Conservation (phyloP, 2,888 invertebrate genomes). For the Standfussiana lucernea region DNA sequence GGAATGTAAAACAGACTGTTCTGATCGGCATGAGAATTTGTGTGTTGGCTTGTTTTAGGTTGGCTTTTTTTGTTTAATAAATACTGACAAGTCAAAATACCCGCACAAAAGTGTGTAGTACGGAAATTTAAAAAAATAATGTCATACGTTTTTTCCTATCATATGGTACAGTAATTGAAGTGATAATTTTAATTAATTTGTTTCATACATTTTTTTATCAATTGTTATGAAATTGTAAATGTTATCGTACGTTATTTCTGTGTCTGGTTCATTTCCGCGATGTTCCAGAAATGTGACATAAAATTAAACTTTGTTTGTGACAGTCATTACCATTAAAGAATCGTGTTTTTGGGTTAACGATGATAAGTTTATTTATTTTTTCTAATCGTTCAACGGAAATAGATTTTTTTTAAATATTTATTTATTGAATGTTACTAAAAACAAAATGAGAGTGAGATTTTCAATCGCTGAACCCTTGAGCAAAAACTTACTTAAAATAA, state of each 20-base stretch:
- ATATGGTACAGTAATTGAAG: slow-evolving; percentile 29
- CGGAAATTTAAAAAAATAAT: not conserved
- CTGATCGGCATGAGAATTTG: not conserved
- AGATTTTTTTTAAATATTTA: not conserved
- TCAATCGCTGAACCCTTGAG: not conserved
- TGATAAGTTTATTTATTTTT: slow-evolving; percentile 4
- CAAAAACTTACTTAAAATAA: not conserved
- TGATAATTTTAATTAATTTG: slow-evolving; percentile 41
- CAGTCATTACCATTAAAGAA: not conserved
- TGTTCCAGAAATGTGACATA: slow-evolving; percentile 29
- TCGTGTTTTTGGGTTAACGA: slow-evolving; percentile 36
- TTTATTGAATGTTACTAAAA: not conserved
- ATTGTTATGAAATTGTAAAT: slow-evolving; percentile 39
- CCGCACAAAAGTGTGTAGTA: not conserved
- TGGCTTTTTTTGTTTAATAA: not conserved
- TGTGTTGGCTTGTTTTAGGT: not conserved
- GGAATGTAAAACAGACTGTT: not conserved
- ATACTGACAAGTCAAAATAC: not conserved
- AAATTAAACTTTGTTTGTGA: not conserved
- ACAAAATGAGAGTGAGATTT: not conserved
- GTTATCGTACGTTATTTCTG: slow-evolving; percentile 31
- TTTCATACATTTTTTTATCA: slow-evolving; percentile 34
- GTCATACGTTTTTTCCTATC: slow-evolving; percentile 23
- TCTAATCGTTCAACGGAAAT: not conserved
- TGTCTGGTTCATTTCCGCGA: slow-evolving; percentile 36